Evolutionary conservation across 1,140 invertebrate species (phyloP), one percentile per base, ranked within the genome.

Genomic region (Lepidurus arcticus): DNA sequence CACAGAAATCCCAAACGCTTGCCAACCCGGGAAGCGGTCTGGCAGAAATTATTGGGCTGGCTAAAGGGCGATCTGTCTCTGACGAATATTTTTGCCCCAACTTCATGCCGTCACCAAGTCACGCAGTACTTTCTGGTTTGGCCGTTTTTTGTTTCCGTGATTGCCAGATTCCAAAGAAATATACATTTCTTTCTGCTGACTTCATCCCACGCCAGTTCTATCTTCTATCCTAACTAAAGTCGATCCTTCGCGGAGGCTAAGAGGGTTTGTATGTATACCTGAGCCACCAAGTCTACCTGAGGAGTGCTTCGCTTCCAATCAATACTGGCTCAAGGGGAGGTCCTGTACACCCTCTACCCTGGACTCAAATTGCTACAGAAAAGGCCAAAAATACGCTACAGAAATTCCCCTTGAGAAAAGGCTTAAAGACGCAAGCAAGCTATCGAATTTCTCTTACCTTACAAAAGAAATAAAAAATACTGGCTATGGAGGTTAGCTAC

Each of bases 211-310:
- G 45, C 45, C 4, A 65, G 16, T 65, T 65, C 21, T 16, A n/a
- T 21, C 21, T 9, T 65, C n/a, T n/a, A 65, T 21, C 16, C 16
- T 11, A 16, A 21, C 53, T n/a, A 9, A 21, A 9, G n/a, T 65
- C 6, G 21, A 13, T 21, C 53, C 53, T 65, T 65, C 6, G 1
- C 16, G 8, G 13, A 7, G 53, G 53, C 21, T 21, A 34, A 0
- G 34, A 34, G 34, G 34, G 53, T 65, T 65, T 13, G 53, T n/a
- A 65, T n/a, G 53, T 65, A 21, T 65, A 65, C 53, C 53, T 65
- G 53, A 65, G 53, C 53, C 53, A 65, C 21, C 53, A 65, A 65
- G 53, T 65, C 53, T 65, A 65, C 53, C 53, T 65, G 53, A n/a
- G 34, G 53, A 21, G 53, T 65, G 53, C n/a, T 65, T 65, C 53